Percentiles rank a stretch among this genome's conserved stretches.
Evolutionary conservation across 2,797 vertebrate species (phyloP).

Genomic region (Megaceryle alcyon): DNA sequence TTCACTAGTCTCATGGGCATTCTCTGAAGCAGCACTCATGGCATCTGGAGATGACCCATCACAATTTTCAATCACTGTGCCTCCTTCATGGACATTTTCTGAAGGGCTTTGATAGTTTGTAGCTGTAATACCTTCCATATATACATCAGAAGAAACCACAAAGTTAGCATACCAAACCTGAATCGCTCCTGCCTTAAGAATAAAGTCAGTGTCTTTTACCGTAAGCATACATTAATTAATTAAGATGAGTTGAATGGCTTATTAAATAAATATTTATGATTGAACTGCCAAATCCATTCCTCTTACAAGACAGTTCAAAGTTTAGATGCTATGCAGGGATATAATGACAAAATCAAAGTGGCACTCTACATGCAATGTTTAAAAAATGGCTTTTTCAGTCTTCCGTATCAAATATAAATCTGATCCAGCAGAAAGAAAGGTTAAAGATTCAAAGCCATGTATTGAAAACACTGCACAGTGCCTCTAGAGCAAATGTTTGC

Average conservation of each 20-base stretch:
- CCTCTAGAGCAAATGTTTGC: not conserved
- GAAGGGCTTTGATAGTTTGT: constrained; percentile 81
- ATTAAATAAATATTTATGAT: not conserved
- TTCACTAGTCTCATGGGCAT: constrained; percentile 87
- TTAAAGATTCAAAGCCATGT: not conserved
- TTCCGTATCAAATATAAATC: not conserved
- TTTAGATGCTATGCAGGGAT: not conserved
- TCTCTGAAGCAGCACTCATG: constrained; percentile 91
- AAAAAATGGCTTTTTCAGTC: not conserved
- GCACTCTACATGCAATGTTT: not conserved
- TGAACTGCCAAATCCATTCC: not conserved
- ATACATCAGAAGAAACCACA: constrained; percentile 37
- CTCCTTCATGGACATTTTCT: constrained; percentile 80
- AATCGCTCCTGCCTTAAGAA: not conserved
- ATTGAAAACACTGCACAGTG: not conserved
- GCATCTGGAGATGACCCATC: constrained; percentile 90
- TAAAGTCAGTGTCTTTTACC: not conserved
- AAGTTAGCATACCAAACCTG: constrained; percentile 39
- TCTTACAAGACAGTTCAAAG: not conserved
- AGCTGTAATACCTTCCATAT: constrained; percentile 83
- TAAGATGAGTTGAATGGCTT: not conserved
- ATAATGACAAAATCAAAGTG: not conserved
- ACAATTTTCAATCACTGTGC: constrained; percentile 78
- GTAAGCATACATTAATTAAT: not conserved
- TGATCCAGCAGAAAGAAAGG: not conserved